Base-by-base conservation (phyloP, 1,140 invertebrate species). In the Drosophila lini region DNA sequence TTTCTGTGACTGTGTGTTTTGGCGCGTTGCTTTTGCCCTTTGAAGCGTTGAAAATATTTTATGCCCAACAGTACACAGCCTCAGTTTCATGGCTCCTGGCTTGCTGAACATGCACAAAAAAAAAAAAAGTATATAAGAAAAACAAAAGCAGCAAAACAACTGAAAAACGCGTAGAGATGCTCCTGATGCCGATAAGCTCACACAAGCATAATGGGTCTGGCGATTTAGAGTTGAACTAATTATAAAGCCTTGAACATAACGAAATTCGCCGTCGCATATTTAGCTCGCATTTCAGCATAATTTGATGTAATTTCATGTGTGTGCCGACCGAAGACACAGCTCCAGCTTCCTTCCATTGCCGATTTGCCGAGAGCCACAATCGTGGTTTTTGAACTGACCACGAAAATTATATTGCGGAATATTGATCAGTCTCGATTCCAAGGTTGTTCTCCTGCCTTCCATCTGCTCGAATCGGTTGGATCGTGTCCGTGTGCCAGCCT, bases 241-340 rank as follows among this genome's bases (percentile, higher is more conserved):
- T 75, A 75, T 75, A 63, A 57, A 75, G 60, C 44, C 58, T 80
- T 47, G 52, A 64, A 56, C 67, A 19, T 13, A 36, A 78, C 36
- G 40, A 58, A 67, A 57, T 57, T 47, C 62, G 31, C 75, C 65
- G 70, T 55, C 78, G 70, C 83, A 86, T 86, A 80, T 82, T 88
- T 88, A 82, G 76, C 74, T 80, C 70, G 79, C 80, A 88, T 88
- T 86, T 80, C 83, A 86, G 83, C 83, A 86, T 86, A 86, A 86
- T 88, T 86, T 86, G 83, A 81, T 74, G 83, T 86, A 86, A 86
- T 86, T 86, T 86, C 58, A 82, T 34, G 50, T 52, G 48, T 16
- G 22, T 10, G 45, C 19, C 5, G 6, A 40, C n/a, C 38, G 38
- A 41, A 16, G 25, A 28, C 3, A 32, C 9, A 32, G 31, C n/a